Conservation (phyloP, 2,113 vertebrate species). For the Notechis scutatus region DNA sequence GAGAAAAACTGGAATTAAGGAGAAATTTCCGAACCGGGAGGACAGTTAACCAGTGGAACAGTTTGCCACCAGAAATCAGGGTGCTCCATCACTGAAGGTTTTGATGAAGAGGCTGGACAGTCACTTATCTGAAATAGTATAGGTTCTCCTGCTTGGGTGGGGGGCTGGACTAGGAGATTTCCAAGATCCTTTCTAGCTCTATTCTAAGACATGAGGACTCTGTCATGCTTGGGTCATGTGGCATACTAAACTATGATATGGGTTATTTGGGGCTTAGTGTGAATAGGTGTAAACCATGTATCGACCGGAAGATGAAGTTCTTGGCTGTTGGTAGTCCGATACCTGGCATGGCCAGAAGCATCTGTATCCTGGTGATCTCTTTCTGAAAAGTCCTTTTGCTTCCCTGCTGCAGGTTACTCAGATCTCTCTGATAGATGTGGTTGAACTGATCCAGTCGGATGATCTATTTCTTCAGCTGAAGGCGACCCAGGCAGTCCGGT, state of each 20-base stretch:
- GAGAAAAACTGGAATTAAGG: too few relatives aligned
- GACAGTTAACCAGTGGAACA: too few relatives aligned
- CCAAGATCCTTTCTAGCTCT: too few relatives aligned
- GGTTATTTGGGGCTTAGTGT: background rate
- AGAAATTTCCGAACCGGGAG: too few relatives aligned
- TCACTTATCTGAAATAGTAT: too few relatives aligned
- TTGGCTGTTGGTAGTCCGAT: background rate
- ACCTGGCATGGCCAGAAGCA: background rate
- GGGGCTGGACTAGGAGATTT: too few relatives aligned
- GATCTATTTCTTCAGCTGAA: conserved; percentile 64
- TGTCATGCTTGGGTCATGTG: background rate
- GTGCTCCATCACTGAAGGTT: too few relatives aligned
- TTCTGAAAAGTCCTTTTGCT: conserved; percentile 29
- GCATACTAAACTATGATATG: background rate
- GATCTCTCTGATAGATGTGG: conserved; percentile 74
- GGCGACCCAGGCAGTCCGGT: conserved; percentile 86
- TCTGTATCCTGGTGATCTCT: background rate
- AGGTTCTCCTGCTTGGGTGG: too few relatives aligned
- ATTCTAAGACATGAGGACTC: background rate
- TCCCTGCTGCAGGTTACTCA: conserved; percentile 59
- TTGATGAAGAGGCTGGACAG: too few relatives aligned
- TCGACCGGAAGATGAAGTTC: background rate
- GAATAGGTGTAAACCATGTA: background rate
- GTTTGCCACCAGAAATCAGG: too few relatives aligned
- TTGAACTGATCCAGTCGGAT: conserved; percentile 67